phyloP scores from a whole-genome alignment of 2,888 invertebrate genomes.

The Drosophila birchii region DNA sequence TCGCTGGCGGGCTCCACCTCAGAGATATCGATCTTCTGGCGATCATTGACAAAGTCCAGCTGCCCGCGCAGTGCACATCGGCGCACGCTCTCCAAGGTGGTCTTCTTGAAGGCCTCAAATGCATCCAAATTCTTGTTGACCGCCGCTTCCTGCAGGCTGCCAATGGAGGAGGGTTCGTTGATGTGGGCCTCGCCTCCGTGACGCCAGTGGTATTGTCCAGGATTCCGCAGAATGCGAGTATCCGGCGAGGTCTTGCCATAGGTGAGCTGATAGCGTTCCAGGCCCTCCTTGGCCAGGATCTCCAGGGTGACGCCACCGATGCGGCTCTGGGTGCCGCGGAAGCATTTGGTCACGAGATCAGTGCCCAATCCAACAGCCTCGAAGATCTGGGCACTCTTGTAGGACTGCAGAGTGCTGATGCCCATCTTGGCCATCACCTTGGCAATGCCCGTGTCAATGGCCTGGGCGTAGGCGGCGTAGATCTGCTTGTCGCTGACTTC shows the following conservation, averaged over 20 bases:
- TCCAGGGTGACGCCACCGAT: slow-evolving; percentile 96
- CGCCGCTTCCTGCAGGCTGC: slow-evolving; percentile 93
- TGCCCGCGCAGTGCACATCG: slow-evolving; percentile 97
- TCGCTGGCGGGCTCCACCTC: slow-evolving; percentile 97
- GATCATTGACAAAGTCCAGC: slow-evolving; percentile 92
- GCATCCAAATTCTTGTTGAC: slow-evolving; percentile 91
- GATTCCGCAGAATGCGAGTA: slow-evolving; percentile 90
- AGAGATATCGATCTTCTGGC: slow-evolving; percentile 91
- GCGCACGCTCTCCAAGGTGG: slow-evolving; percentile 93
- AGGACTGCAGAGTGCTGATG: slow-evolving; percentile 98
- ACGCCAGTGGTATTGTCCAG: slow-evolving; percentile 98
- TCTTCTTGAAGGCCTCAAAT: slow-evolving; percentile 93
- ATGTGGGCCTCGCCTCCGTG: slow-evolving; percentile 98
- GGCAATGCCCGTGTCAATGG: slow-evolving; percentile 95
- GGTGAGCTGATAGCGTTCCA: slow-evolving; percentile 91
- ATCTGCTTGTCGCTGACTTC: slow-evolving; percentile 91
- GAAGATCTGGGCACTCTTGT: slow-evolving; percentile 99
- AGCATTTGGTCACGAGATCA: slow-evolving; percentile 97
- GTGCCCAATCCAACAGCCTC: slow-evolving; percentile 98
- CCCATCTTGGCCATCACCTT: slow-evolving; percentile 99
- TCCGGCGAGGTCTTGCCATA: slow-evolving; percentile 88
- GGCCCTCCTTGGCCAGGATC: slow-evolving; percentile 93
- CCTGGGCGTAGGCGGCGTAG: slow-evolving; percentile 94
- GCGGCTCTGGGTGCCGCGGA: slow-evolving; percentile 90
- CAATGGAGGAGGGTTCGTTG: slow-evolving; percentile 95